A percentile compares a stretch with the other conserved stretches of the same genome.
Evolutionary conservation across 2,113 vertebrate species (phyloP).

Genomic region (Plotosus lineatus): DNA sequence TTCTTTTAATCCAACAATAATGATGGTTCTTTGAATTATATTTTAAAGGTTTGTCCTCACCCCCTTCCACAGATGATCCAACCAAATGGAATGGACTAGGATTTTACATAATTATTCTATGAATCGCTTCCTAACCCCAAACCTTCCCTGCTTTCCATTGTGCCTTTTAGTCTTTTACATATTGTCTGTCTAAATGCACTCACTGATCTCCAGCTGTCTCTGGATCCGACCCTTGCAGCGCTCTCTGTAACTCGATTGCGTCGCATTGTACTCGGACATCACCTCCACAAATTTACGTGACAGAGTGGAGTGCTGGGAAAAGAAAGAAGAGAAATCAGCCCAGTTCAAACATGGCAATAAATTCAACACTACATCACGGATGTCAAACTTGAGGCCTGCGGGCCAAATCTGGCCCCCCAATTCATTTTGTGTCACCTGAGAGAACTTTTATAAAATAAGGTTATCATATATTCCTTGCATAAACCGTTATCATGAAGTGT

Average conservation of each 20-base stretch:
- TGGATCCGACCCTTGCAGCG: slow-evolving; percentile 92
- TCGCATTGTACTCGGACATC: slow-evolving; percentile 93
- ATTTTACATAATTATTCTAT: background rate
- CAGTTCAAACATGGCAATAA: background rate
- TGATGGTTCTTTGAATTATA: no score
- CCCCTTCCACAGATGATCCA: background rate
- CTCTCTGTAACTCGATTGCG: slow-evolving; percentile 92
- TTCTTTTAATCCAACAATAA: no score
- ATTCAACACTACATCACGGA: background rate
- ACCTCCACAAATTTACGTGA: slow-evolving; percentile 92
- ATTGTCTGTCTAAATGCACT: slow-evolving; percentile 57
- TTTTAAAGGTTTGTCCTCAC: background rate
- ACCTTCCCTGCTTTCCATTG: background rate
- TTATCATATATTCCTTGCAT: no score
- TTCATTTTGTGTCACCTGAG: no score
- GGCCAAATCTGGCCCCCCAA: no score
- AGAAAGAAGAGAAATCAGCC: background rate
- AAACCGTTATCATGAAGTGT: no score
- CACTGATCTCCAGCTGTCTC: slow-evolving; percentile 92
- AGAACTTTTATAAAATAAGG: no score
- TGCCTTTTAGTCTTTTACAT: no score
- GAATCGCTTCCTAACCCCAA: background rate
- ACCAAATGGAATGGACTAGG: background rate
- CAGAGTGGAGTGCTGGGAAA: slow-evolving; percentile 83
- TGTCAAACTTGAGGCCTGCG: no score